Percentiles rank a stretch among this genome's conserved stretches.
These are phyloP conservation scores for Agapostemon virescens DNA, from an alignment of 2,888 invertebrate genomes.

Conservation along the genomic window DNA sequence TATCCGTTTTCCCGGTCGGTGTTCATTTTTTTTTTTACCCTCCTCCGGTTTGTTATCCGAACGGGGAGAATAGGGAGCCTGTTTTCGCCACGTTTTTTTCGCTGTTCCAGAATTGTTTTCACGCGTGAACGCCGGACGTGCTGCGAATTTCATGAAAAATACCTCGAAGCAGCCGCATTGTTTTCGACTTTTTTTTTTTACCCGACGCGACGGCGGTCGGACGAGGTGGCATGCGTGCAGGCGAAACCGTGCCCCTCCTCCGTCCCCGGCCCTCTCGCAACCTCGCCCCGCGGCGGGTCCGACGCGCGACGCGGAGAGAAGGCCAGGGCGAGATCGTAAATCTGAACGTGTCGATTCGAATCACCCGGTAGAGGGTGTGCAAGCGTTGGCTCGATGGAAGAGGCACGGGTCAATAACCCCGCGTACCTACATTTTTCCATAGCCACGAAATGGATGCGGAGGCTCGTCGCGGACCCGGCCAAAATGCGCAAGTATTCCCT, in stretches of 20 bases:
- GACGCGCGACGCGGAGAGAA: conserved; percentile 15
- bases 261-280: not conserved
- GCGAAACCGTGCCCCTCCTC: not conserved
- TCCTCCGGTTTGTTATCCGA: not conserved
- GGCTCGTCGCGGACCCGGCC: conserved; percentile 55
- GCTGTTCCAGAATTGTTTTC: conserved; percentile 55
- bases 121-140: conserved; percentile 32
- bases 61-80: not conserved
- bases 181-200: conserved; percentile 35
- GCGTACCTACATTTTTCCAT: conserved; percentile 70
- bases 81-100: conserved; percentile 37
- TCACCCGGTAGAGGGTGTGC: conserved; percentile 71
- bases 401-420: conserved; percentile 70
- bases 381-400: conserved; percentile 65
- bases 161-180: conserved; percentile 50
- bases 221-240: conserved; percentile 21
- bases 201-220: conserved; percentile 1
- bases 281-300: not conserved
- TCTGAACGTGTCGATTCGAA: conserved; percentile 71
- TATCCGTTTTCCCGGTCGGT: conserved; percentile 14
- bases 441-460: conserved; percentile 68
- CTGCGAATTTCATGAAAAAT: conserved; percentile 58
- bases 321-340: conserved; percentile 63
- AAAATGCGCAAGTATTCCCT: conserved; percentile 71
- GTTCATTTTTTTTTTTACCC: not conserved